Conservation (phyloP, 2,797 vertebrate genomes). For the Tachyglossus aculeatus region DNA sequence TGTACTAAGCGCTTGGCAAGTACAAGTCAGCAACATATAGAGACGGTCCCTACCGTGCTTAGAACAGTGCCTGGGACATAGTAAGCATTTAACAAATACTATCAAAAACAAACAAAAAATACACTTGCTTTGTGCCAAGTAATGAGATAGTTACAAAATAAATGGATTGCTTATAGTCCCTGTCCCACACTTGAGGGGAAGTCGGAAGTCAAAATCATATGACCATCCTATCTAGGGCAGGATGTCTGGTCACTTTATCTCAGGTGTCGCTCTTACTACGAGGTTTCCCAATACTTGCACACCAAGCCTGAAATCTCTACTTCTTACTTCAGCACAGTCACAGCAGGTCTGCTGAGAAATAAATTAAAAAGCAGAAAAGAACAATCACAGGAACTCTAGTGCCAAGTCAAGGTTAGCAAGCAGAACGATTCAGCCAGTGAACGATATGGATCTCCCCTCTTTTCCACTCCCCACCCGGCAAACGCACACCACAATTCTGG, state of each 20-base stretch:
- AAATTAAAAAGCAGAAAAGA: slow-evolving; percentile 45
- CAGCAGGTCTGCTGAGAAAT: slow-evolving; percentile 23
- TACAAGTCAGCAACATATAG: no score
- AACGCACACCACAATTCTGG: background rate
- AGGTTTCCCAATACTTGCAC: background rate
- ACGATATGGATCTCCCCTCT: no score
- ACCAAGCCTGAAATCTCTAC: background rate
- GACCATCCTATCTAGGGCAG: background rate
- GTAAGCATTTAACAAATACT: no score
- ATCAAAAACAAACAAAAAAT: no score
- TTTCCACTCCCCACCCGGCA: no score
- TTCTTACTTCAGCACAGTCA: background rate
- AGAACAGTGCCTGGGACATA: no score
- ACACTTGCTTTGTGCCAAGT: no score
- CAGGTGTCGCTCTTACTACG: background rate
- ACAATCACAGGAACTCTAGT: slow-evolving; percentile 32
- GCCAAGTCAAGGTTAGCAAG: slow-evolving; percentile 31
- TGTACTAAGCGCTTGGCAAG: no score
- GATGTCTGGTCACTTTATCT: background rate
- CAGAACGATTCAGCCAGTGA: background rate
- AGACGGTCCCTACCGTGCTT: no score
- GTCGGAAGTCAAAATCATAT: no score
- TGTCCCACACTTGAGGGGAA: background rate
- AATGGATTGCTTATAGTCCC: rapidly evolving
- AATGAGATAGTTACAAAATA: no score